Evolutionary conservation across 1,140 invertebrate genomes (phyloP).

Genomic region (Caenorhabditis elegans): WBcel235 BX284603.4:4073501-4074000

Average conservation of each 20-base stretch:
- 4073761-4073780: too few species aligned
- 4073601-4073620: conserved; percentile 69
- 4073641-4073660: conserved; percentile 69
- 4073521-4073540: conserved; percentile 71
- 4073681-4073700: conserved; percentile 71
- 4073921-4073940: background rate
- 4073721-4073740: conserved; percentile 40
- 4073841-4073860: too few species aligned
- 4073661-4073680: conserved; percentile 87
- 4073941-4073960: background rate
- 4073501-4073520: conserved; percentile 54
- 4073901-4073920: background rate
- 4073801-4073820: too few species aligned
- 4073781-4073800: too few species aligned
- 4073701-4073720: conserved; percentile 37
- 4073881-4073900: background rate
- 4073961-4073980: conserved; percentile 16
- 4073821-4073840: too few species aligned
- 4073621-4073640: background rate
- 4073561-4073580: conserved; percentile 71
- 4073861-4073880: too few species aligned
- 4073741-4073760: background rate
- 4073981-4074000: conserved; percentile 24
- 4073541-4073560: conserved; percentile 77
- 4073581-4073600: conserved; percentile 74